phyloP scores from a whole-genome alignment of 2,113 vertebrate species.

The Hippocampus barbouri region DNA sequence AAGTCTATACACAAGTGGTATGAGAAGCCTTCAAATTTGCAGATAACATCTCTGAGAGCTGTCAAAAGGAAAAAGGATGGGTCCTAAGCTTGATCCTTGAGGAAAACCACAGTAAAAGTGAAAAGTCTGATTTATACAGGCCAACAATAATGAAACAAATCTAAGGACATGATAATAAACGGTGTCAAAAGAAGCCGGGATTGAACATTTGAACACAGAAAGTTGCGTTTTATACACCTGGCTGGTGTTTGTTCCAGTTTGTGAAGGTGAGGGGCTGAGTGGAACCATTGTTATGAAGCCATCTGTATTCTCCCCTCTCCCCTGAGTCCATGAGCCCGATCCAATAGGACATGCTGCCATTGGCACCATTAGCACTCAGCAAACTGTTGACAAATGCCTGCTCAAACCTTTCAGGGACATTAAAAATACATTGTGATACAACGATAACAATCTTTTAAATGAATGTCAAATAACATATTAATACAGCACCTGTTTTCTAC shows the following conservation, averaged over 20 bases:
- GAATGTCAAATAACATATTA: neutral
- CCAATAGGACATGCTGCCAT: slow-evolving; percentile 80
- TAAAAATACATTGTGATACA: neutral
- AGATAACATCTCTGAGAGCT: neutral
- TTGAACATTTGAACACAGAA: neutral
- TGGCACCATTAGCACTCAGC: slow-evolving; percentile 69
- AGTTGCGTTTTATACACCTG: slow-evolving; percentile 67
- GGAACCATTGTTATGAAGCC: slow-evolving; percentile 67
- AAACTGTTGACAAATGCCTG: slow-evolving; percentile 90
- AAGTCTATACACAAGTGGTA: neutral
- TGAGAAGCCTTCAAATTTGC: neutral
- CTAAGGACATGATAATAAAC: neutral
- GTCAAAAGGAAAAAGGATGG: neutral
- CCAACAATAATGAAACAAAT: neutral
- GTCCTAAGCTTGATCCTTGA: neutral
- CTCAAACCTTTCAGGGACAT: slow-evolving; percentile 79
- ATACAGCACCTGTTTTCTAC: slow-evolving; percentile 80
- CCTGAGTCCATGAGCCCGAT: slow-evolving; percentile 80
- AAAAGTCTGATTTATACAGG: neutral
- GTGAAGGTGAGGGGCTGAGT: slow-evolving; percentile 70
- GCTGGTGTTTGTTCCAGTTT: slow-evolving; percentile 88
- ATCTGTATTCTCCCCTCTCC: slow-evolving; percentile 78
- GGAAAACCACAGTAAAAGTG: neutral
- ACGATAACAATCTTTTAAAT: neutral
- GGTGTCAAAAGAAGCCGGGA: neutral